Evolutionary conservation across 2,113 vertebrate species (phyloP).

Genomic region (Aegotheles bennettii): DNA sequence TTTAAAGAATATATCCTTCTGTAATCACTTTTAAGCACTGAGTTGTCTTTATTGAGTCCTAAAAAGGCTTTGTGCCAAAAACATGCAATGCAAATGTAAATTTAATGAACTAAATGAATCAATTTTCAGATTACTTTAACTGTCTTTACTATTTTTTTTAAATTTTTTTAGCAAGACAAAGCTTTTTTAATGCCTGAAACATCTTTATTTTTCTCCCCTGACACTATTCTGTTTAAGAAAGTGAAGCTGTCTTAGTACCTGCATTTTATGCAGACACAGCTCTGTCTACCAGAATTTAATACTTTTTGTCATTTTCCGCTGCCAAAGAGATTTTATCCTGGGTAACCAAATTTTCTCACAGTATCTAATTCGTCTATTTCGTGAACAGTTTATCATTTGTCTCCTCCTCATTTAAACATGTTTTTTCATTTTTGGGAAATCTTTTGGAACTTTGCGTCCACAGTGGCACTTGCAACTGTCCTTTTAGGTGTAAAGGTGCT

Average conservation of each 20-base stretch:
- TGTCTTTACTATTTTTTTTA: background rate
- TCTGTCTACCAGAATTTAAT: background rate
- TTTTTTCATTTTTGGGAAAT: background rate
- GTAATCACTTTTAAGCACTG: background rate
- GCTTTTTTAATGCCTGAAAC: background rate
- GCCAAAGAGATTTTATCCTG: background rate
- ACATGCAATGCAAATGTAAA: background rate
- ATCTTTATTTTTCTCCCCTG: background rate
- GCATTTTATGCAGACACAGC: background rate
- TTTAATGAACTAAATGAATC: background rate
- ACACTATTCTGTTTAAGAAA: background rate
- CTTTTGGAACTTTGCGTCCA: background rate
- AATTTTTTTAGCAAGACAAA: background rate
- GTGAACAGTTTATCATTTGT: background rate
- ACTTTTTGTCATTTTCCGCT: background rate
- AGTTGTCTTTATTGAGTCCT: background rate
- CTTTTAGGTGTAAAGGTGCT: background rate
- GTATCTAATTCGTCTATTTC: background rate
- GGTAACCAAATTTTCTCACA: background rate
- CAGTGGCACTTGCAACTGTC: background rate
- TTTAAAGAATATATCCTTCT: background rate
- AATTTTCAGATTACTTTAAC: background rate
- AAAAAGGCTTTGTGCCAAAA: background rate
- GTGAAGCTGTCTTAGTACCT: background rate
- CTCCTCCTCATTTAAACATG: background rate